Percentiles rank a stretch among this genome's conserved stretches.
These are phyloP conservation scores for Sebastes reedi DNA, from an alignment of 2,797 vertebrate species.

Conservation along the genomic window DNA sequence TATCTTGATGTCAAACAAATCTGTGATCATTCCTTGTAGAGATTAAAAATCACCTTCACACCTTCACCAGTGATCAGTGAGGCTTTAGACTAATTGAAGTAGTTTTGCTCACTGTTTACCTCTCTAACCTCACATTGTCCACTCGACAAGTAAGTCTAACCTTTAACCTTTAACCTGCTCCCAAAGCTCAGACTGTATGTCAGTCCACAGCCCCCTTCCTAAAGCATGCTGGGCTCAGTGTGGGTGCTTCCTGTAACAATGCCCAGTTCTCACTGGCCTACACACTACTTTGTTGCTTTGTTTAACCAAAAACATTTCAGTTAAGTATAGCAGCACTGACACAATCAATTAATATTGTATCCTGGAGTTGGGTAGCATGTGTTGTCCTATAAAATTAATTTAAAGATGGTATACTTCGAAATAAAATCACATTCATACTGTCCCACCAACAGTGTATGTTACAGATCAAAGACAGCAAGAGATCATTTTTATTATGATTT, in stretches of 20 bases:
- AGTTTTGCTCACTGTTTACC: neutral
- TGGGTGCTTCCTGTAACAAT: slow-evolving; percentile 69
- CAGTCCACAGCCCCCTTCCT: slow-evolving; percentile 47
- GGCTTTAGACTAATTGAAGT: neutral
- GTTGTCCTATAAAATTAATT: neutral
- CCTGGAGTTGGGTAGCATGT: neutral
- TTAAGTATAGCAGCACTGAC: neutral
- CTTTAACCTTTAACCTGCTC: neutral
- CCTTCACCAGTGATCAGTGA: neutral
- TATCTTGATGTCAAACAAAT: neutral
- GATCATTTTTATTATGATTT: neutral
- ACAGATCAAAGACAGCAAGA: neutral
- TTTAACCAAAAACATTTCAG: slow-evolving; percentile 20
- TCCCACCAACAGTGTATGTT: neutral
- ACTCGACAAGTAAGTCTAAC: neutral
- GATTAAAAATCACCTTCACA: neutral
- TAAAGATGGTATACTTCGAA: neutral
- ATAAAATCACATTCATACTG: neutral
- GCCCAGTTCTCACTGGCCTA: slow-evolving; percentile 52
- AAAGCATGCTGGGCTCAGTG: slow-evolving; percentile 58
- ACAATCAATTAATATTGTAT: neutral
- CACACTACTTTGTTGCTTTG: slow-evolving; percentile 5
- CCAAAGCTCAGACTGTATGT: slow-evolving; percentile 19
- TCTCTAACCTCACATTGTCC: slow-evolving; percentile 4
- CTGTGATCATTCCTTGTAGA: neutral